Evolutionary conservation across 2,797 vertebrate species (phyloP).

Genomic region (Enteromius thamalakanensis): DNA sequence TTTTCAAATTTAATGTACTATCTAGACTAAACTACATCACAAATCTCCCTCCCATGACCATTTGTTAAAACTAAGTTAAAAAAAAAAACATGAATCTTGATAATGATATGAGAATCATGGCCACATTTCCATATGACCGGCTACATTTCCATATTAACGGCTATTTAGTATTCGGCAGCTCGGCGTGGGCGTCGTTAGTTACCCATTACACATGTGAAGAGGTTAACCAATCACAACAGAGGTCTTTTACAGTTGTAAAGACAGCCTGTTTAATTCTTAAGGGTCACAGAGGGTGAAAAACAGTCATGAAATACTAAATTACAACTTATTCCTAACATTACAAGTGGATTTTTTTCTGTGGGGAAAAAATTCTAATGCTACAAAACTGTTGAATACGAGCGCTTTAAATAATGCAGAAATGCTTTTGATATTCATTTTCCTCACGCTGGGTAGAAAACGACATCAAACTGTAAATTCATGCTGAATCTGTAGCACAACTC

Average conservation of each 20-base stretch:
- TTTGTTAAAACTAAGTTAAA: not conserved
- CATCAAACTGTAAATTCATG: constrained; percentile 17
- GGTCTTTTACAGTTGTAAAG: constrained; percentile 8
- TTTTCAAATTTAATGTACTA: not conserved
- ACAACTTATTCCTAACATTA: not conserved
- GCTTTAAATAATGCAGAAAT: constrained; percentile 22
- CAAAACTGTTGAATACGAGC: constrained; percentile 7
- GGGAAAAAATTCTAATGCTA: not conserved
- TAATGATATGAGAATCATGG: not conserved
- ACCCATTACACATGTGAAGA: constrained; percentile 12
- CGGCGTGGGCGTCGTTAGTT: not conserved
- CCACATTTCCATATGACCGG: constrained; percentile 9
- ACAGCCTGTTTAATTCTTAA: constrained; percentile 3
- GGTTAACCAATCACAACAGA: constrained; percentile 20
- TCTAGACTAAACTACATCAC: constrained; percentile 16
- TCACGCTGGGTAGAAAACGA: not conserved
- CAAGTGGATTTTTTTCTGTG: too few relatives aligned
- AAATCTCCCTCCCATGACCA: not conserved
- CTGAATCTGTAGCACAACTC: constrained; percentile 15
- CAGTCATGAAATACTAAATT: not conserved
- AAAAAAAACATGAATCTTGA: not conserved
- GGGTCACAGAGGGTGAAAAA: not conserved
- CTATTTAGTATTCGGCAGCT: constrained; percentile 7
- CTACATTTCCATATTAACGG: constrained; percentile 17
- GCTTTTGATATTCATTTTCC: constrained; percentile 1